phyloP scores from a whole-genome alignment of 2,888 invertebrate species.

The Spisula solida region DNA sequence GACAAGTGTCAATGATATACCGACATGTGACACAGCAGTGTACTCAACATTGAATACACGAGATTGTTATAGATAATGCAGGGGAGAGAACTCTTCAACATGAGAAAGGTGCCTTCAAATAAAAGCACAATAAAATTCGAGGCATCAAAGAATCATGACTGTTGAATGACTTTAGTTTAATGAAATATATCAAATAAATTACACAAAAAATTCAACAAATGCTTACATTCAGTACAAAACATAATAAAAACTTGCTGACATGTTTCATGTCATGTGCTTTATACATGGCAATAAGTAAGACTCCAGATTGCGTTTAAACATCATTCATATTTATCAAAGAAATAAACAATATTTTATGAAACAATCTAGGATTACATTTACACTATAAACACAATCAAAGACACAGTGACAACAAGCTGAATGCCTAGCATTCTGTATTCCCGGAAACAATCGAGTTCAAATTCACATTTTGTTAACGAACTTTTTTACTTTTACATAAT shows the following conservation, averaged over 20 bases:
- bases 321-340: neutral
- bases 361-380: constrained; percentile 21
- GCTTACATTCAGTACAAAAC: constrained; percentile 16
- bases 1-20: too few relatives aligned
- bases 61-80: neutral
- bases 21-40: too few relatives aligned
- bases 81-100: neutral
- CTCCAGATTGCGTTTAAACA: neutral
- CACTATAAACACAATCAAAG: constrained; percentile 1
- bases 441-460: too few relatives aligned
- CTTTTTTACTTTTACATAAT: too few relatives aligned
- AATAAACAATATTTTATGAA: constrained; percentile 25
- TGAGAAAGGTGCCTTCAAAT: neutral
- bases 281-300: neutral
- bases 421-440: neutral
- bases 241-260: constrained; percentile 20
- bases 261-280: neutral
- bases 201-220: neutral
- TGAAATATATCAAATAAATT: constrained; percentile 24
- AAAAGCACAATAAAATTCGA: neutral
- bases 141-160: neutral
- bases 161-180: neutral
- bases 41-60: neutral
- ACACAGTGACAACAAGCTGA: neutral
- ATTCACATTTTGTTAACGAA: too few relatives aligned